Evolutionary conservation across 2,888 invertebrate species (phyloP), one percentile per base, ranked within the genome.

Genomic region (Cephus pulcher): DNA sequence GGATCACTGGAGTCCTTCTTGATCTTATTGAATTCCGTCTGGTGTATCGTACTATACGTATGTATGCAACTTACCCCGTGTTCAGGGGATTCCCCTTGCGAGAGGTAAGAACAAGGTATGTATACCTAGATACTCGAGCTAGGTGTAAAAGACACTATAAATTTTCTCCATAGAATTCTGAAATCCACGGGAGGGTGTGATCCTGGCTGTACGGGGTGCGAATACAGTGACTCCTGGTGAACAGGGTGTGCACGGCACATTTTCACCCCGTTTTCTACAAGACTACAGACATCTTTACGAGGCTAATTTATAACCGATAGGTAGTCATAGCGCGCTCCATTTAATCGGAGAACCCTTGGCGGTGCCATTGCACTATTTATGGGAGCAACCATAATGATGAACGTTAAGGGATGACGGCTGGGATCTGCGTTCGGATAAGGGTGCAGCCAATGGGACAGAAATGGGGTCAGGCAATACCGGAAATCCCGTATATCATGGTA

Each of bases 211-310:
- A 56, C 23, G 56, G 56, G 56, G 56, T 56, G 56, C 56, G 56
- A 56, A 56, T 56, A 56, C 56, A 56, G 56, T 56, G 56, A 56
- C 56, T 56, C 56, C 56, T 56, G 56, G 56, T 23, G 56, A 23
- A 56, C 56, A 0, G 56, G 56, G 23, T 23, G 56, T 23, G 56
- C 56, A 9, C 56, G 86, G 85, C 86, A 89, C 89, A 90, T 90
- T 90, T 90, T 90, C 90, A 90, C 90, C 89, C 90, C 88, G 87
- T 90, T 89, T 89, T 84, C 86, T 85, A 90, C 90, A 90, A 90
- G 89, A 87, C 88, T 89, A 90, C 88, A 77, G 89, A 90, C 89
- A 89, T 90, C 86, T 90, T 90, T 90, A 90, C 87, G 90, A 89
- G 82, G 75, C 86, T 71, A 83, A 90, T 90, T 90, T 90, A 90